A percentile compares a stretch with the other conserved stretches of the same genome.
These are phyloP conservation scores for Petroica traversi DNA, from an alignment of 2,113 vertebrate genomes.

Conservation along the genomic window DNA sequence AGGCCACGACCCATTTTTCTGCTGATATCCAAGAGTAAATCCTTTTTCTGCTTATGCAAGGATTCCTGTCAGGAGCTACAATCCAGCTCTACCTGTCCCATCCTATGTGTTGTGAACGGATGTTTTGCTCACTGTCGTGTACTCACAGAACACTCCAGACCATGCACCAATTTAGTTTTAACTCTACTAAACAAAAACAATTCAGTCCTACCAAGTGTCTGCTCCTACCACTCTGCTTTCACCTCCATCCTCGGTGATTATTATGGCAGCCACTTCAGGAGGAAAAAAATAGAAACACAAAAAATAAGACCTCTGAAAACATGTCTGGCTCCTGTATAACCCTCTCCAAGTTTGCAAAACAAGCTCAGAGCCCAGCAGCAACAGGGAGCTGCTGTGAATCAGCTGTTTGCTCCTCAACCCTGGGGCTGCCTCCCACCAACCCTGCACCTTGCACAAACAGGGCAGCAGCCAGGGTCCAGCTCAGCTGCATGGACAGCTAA, in stretches of 20 bases:
- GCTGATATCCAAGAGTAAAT: not conserved
- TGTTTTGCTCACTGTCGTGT: not conserved
- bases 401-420: not conserved
- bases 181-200: not conserved
- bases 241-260: not conserved
- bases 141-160: not conserved
- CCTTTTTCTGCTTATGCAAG: not conserved
- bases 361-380: not conserved
- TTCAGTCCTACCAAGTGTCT: not conserved
- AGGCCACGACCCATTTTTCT: not conserved
- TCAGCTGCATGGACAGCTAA: not conserved
- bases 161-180: not conserved
- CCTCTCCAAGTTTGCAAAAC: not conserved
- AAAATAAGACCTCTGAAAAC: not conserved
- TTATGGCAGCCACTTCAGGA: not conserved
- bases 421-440: not conserved
- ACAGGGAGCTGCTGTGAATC: not conserved
- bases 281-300: not conserved
- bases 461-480: not conserved
- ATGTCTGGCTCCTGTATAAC: not conserved
- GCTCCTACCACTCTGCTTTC: not conserved
- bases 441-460: not conserved
- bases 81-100: not conserved
- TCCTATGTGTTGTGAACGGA: not conserved
- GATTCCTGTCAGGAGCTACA: not conserved